These are phyloP conservation scores for Tenebrosternarchus preto DNA, from an alignment of 2,113 vertebrate genomes.

Conservation along the genomic window DNA sequence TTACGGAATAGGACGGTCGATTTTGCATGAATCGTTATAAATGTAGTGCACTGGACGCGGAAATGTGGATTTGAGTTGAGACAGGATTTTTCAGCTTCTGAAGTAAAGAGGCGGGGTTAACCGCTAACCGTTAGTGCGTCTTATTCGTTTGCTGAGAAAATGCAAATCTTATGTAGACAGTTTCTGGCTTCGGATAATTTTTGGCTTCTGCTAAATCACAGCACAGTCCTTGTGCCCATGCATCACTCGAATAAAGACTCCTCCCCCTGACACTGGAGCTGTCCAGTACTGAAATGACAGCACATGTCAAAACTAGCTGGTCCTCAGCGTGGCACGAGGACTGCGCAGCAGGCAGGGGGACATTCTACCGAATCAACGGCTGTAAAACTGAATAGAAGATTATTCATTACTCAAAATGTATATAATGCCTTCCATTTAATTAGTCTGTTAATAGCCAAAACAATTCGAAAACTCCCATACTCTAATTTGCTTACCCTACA, in stretches of 20 bases:
- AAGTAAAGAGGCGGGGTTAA: slow-evolving; percentile 67
- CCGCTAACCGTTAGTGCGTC: slow-evolving; percentile 63
- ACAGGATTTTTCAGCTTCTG: slow-evolving; percentile 66
- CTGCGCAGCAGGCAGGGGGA: not conserved
- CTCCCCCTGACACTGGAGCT: slow-evolving; percentile 34
- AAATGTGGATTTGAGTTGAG: slow-evolving; percentile 67
- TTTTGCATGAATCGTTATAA: slow-evolving; percentile 14
- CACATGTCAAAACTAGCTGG: slow-evolving; percentile 13
- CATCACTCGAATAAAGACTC: not conserved
- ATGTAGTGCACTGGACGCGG: slow-evolving; percentile 28
- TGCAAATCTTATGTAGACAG: not conserved
- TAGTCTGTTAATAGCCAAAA: not conserved
- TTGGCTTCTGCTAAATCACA: not conserved
- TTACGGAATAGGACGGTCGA: not conserved
- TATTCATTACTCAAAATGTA: not conserved
- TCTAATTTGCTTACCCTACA: too few species aligned
- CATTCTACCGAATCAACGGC: not conserved
- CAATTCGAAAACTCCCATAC: not conserved
- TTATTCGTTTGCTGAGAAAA: slow-evolving; percentile 49
- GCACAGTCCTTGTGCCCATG: not conserved
- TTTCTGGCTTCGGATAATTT: not conserved
- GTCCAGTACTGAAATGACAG: slow-evolving; percentile 50
- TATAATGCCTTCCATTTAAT: not conserved
- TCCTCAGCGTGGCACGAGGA: not conserved
- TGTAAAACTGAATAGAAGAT: not conserved